phyloP scores from a whole-genome alignment of 2,113 vertebrate species.

The Lamprotornis superbus region DNA sequence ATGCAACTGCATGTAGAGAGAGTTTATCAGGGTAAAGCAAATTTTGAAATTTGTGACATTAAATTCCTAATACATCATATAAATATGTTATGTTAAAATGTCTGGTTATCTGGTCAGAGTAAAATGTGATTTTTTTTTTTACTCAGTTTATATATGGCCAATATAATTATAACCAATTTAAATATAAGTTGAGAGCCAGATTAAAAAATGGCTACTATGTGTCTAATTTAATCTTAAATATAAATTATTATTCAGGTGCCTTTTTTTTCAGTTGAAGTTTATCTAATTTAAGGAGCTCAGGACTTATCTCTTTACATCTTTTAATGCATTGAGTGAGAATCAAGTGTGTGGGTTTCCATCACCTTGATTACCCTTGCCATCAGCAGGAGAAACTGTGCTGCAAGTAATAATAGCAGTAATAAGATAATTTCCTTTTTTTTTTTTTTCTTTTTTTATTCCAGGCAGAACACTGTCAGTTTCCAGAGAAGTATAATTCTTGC shows the following conservation, averaged over 20 bases:
- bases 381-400: constrained; percentile 10
- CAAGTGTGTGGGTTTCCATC: constrained; percentile 9
- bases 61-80: not conserved
- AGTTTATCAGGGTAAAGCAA: not conserved
- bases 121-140: not conserved
- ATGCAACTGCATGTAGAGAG: not conserved
- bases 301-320: not conserved
- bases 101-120: not conserved
- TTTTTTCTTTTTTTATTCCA: not conserved
- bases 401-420: not conserved
- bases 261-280: not conserved
- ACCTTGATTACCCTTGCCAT: constrained; percentile 12
- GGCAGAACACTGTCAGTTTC: not conserved
- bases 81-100: not conserved
- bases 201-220: not conserved
- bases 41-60: not conserved
- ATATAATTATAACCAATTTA: not conserved
- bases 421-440: not conserved
- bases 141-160: not conserved
- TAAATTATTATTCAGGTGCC: not conserved
- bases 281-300: not conserved
- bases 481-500: not conserved
- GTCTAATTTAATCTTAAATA: not conserved
- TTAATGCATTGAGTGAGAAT: not conserved
- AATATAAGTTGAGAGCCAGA: not conserved